Evolutionary conservation across 2,797 vertebrate species (phyloP).

Genomic region (Scolopax rusticola): DNA sequence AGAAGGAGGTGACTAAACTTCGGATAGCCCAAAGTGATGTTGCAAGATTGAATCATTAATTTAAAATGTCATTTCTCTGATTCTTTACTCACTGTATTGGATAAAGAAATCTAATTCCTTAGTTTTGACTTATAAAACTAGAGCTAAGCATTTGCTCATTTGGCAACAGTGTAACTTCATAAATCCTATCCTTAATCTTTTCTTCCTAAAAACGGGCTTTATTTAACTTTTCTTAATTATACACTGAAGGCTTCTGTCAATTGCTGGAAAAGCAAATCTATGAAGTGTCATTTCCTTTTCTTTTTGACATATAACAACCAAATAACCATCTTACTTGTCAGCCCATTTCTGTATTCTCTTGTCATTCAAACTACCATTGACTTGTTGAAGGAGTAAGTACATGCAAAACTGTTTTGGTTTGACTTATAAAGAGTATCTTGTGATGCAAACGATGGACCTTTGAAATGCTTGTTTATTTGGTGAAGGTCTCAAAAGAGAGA

Average conservation of each 20-base stretch:
- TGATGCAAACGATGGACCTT: not conserved
- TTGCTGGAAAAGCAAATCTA: not conserved
- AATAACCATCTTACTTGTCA: not conserved
- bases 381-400: not conserved
- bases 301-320: not conserved
- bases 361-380: not conserved
- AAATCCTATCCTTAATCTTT: constrained; percentile 38
- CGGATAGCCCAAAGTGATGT: constrained; percentile 45
- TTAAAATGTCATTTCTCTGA: constrained; percentile 11
- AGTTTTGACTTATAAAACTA: constrained; percentile 17
- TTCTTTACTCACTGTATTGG: constrained; percentile 34
- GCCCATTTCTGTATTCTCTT: not conserved
- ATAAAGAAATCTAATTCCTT: constrained; percentile 29
- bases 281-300: not conserved
- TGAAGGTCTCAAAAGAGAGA: not conserved
- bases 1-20: constrained; percentile 55
- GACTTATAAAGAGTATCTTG: not conserved
- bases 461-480: not conserved
- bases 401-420: not conserved
- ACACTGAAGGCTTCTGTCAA: not conserved
- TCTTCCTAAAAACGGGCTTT: constrained; percentile 27
- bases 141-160: constrained; percentile 37
- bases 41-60: constrained; percentile 26
- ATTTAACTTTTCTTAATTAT: constrained; percentile 45
- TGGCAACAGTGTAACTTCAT: constrained; percentile 1